These are phyloP conservation scores for Dinomys branickii DNA, from an alignment of 2,113 vertebrate genomes.

Conservation along the genomic window DNA sequence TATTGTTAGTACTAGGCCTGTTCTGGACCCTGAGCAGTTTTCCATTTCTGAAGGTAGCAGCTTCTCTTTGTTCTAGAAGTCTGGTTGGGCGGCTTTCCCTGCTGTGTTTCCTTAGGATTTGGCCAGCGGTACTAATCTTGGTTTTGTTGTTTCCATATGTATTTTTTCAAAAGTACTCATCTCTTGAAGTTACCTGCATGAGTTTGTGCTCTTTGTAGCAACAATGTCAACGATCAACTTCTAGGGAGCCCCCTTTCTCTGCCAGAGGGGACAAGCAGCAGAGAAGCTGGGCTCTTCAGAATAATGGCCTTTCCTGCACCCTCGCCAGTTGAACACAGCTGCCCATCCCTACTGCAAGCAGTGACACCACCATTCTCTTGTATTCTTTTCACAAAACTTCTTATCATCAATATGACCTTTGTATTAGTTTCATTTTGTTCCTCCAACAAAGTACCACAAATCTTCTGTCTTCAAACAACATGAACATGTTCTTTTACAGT, in stretches of 20 bases:
- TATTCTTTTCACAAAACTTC: neutral
- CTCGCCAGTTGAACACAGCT: neutral
- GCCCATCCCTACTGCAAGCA: neutral
- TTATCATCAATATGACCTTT: neutral
- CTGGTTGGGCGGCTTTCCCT: neutral
- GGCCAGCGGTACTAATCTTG: neutral
- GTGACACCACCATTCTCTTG: neutral
- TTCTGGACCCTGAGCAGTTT: neutral
- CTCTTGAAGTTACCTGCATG: neutral
- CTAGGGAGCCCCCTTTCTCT: neutral
- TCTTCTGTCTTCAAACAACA: neutral
- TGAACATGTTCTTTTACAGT: neutral
- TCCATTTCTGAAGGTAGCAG: neutral
- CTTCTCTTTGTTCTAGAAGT: neutral
- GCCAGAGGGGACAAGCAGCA: neutral
- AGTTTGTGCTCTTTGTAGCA: neutral
- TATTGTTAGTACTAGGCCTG: neutral
- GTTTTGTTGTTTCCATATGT: neutral
- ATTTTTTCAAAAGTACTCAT: neutral
- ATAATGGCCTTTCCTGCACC: neutral
- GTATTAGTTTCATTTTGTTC: neutral
- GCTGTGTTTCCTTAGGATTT: neutral
- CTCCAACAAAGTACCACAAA: neutral
- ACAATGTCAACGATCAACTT: neutral
- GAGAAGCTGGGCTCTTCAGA: neutral